Percentiles rank a stretch among this genome's conserved stretches.
Evolutionary conservation across 92 coral and sea anemone genomes (phyloP).

Genomic region (Ricordea florida): DNA sequence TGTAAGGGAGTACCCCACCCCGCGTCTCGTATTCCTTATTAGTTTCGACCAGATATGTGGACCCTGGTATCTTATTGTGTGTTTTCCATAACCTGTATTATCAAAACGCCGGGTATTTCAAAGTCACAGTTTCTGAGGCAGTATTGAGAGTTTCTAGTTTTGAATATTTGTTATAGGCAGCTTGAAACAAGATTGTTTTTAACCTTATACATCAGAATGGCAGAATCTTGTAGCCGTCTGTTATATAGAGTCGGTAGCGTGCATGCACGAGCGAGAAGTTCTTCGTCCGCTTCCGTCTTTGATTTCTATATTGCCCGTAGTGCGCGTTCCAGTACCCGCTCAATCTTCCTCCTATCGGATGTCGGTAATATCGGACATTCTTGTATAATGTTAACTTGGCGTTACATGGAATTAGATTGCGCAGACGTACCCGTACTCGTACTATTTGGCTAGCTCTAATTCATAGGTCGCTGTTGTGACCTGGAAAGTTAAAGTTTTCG

Average conservation of each 20-base stretch:
- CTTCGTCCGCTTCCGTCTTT: not conserved
- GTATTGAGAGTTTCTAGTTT: not conserved
- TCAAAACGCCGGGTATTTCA: not conserved
- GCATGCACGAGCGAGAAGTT: not conserved
- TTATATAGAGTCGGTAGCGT: not conserved
- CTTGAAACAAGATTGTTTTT: not conserved
- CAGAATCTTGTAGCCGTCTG: too few relatives aligned
- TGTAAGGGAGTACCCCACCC: too few relatives aligned
- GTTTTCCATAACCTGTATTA: not conserved
- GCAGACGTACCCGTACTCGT: constrained; percentile 30
- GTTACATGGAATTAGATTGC: constrained; percentile 22
- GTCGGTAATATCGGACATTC: constrained; percentile 33
- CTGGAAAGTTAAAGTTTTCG: constrained; percentile 21
- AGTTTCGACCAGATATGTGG: not conserved
- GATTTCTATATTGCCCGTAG: constrained; percentile 14
- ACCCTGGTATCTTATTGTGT: not conserved
- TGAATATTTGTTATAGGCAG: not conserved
- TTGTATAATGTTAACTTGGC: constrained; percentile 19
- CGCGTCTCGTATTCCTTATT: too few relatives aligned
- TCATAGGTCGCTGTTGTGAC: not conserved
- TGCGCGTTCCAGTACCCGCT: constrained; percentile 38
- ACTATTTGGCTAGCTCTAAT: constrained; percentile 43
- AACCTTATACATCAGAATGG: not conserved
- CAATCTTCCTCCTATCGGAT: constrained; percentile 51
- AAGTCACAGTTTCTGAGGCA: not conserved